Percentiles rank a stretch among this genome's conserved stretches.
Evolutionary conservation across 2,797 vertebrate genomes (phyloP).

Genomic region (Sorex maritimensis): DNA sequence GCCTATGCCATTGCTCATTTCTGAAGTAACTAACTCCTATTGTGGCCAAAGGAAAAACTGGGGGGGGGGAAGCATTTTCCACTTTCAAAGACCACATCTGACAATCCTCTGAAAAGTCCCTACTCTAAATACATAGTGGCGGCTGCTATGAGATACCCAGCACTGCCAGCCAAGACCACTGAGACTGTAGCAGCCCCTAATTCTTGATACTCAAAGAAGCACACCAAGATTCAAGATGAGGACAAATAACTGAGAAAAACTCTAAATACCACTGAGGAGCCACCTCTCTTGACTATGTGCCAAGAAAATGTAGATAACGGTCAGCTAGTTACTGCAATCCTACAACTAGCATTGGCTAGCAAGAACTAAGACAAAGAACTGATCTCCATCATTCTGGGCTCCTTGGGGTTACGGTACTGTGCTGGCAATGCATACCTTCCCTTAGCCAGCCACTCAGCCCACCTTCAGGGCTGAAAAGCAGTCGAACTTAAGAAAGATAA

Average conservation of each 20-base stretch:
- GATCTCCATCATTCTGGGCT: constrained; percentile 73
- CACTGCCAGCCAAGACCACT: neutral
- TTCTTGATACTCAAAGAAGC: neutral
- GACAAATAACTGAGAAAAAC: neutral
- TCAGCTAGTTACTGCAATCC: constrained; percentile 83
- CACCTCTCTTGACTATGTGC: constrained; percentile 61
- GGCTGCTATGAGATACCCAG: no score
- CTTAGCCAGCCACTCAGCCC: constrained; percentile 76
- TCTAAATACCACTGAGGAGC: neutral
- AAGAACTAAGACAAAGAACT: constrained; percentile 69
- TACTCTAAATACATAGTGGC: no score
- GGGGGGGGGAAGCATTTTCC: constrained; percentile 62
- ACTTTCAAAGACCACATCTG: constrained; percentile 38
- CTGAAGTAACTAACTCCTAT: constrained; percentile 60
- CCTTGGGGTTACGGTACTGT: constrained; percentile 68
- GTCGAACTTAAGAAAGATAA: constrained; percentile 69
- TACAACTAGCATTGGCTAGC: constrained; percentile 85
- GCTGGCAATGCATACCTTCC: no score
- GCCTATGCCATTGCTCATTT: constrained; percentile 46
- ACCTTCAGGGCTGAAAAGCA: constrained; percentile 71
- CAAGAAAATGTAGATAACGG: constrained; percentile 84
- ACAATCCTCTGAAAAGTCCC: constrained; percentile 44
- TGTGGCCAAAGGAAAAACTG: constrained; percentile 35
- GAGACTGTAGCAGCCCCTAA: neutral
- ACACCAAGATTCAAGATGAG: neutral